Evolutionary conservation across 2,888 invertebrate genomes (phyloP), one percentile per base, ranked within the genome.

Genomic region (Buathra laborator): DNA sequence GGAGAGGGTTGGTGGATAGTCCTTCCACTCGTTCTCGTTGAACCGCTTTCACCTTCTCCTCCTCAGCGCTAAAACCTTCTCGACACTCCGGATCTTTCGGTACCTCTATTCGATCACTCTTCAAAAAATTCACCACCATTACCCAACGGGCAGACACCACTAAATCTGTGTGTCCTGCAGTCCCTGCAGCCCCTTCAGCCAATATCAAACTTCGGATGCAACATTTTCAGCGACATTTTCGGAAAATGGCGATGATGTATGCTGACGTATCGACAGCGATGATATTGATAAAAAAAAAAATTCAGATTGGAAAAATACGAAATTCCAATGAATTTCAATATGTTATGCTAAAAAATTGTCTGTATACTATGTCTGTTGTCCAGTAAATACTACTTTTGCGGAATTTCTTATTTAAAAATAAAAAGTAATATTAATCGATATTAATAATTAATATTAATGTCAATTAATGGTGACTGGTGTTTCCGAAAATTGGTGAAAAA

Each of bases 61-160:
- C 44, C 72, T 62, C 16, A 5, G 16, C 56, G 32, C 71, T 81
- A 43, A 68, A 51, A 59, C 68, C 48, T 75, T 66, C 75, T 68
- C 59, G 81, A 74, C 46, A 46, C 46, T 81, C 59, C 59, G 24
- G 32, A 48, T 48, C 16, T 29, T 32, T n/a, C 68, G 12, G 19
- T 48, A 24, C 29, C 46, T 37, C 59, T 48, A 44, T 59, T 59
- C 68, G 62, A 78, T 70, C 59, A 59, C 59, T 37, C 46, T 46
- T 48, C 62, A 48, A 62, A 32, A 56, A 32, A 56, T 78, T 56
- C 12, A 29, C 67, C 48, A 43, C 32, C 59, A 68, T 37, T 32
- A 64, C 10, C 48, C 48, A 16, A 16, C 29, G 32, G 5, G n/a
- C 24, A 14, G 16, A 44, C 14, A 6, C 62, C n/a, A 62, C 46